Percentiles rank a stretch among this genome's conserved stretches.
Conservation (phyloP, 2,113 vertebrate genomes). For the Phocoena sinus region DNA sequence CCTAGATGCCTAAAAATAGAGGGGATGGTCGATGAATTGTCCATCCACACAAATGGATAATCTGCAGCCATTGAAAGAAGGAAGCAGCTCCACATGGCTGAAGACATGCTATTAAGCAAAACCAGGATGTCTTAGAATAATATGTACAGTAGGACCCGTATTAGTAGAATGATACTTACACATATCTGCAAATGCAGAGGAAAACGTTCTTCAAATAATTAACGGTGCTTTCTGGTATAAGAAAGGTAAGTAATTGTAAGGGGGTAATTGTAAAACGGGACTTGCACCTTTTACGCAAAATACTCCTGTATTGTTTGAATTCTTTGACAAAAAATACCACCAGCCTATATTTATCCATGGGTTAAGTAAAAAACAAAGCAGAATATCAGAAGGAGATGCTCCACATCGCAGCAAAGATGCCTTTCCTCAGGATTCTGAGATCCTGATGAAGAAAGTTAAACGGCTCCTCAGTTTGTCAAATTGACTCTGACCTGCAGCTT, state of each 20-base stretch:
- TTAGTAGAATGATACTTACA: not conserved
- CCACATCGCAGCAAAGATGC: not conserved
- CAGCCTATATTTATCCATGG: not conserved
- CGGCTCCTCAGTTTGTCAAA: not conserved
- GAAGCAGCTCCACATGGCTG: fast-evolving
- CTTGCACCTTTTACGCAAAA: not conserved
- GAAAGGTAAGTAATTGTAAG: not conserved
- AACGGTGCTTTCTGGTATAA: not conserved
- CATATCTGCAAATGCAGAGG: not conserved
- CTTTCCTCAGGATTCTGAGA: not conserved
- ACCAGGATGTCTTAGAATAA: not conserved
- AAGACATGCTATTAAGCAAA: not conserved
- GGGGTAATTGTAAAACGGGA: not conserved
- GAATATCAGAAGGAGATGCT: not conserved
- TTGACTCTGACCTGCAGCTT: not conserved
- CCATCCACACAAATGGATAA: not conserved
- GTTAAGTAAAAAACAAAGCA: not conserved
- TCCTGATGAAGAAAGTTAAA: not conserved
- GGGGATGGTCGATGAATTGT: not conserved
- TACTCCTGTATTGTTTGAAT: not conserved
- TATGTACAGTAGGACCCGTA: not conserved
- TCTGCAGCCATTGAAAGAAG: not conserved
- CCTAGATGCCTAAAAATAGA: not conserved
- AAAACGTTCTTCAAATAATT: not conserved
- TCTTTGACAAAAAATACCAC: not conserved